Percentiles rank a stretch among this genome's conserved stretches.
Conservation (phyloP, 2,113 vertebrate species). For the Clarias macrocephalus region DNA sequence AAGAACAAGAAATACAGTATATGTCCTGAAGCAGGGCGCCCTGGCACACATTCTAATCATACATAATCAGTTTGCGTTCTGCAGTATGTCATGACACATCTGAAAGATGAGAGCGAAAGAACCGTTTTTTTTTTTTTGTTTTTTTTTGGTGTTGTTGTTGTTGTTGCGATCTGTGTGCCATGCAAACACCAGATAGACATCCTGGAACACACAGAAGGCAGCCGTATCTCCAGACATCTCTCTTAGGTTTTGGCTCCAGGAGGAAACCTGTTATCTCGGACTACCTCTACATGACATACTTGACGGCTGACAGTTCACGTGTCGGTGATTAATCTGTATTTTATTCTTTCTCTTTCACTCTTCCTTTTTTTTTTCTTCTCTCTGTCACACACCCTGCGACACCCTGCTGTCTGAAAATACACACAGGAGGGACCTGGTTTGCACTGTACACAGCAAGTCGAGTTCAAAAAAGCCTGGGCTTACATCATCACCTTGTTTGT, state of each 20-base stretch:
- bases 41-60: not conserved
- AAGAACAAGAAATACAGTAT: not conserved
- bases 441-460: not conserved
- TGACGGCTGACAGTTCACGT: not conserved
- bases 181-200: not conserved
- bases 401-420: not conserved
- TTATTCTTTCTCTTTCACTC: constrained; percentile 3
- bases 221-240: constrained; percentile 19
- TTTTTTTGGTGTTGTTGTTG: no score
- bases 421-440: not conserved
- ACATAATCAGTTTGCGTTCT: not conserved
- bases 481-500: not conserved
- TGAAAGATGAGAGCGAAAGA: not conserved
- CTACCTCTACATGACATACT: constrained; percentile 2
- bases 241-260: constrained; percentile 17
- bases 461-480: not conserved
- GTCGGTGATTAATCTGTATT: not conserved
- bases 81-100: not conserved
- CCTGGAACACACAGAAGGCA: not conserved
- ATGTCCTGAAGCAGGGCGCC: not conserved
- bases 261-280: constrained; percentile 24
- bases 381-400: not conserved
- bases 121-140: not conserved
- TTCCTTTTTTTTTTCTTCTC: not conserved
- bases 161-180: not conserved